Base-by-base conservation (phyloP, 2,888 invertebrate genomes). In the Theristus sp. region DNA sequence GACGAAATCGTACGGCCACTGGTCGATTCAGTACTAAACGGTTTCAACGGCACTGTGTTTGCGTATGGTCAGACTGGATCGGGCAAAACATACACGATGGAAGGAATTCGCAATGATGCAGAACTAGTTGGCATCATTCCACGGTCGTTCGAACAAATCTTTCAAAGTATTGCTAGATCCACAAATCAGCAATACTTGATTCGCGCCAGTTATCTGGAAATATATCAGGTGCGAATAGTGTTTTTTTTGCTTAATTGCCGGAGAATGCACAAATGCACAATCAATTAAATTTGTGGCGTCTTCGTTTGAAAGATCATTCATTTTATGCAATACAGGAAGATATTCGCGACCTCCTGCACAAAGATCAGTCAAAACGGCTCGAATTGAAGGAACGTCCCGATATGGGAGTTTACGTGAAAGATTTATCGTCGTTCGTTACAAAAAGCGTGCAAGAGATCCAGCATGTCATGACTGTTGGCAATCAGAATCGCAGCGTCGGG, bases 51-150 rank as follows among this genome's bases (percentile, higher is more conserved):
- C 22, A 98, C 96, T 68, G 93, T 98, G 67, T 96, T 98, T 80
- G 98, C 96, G 1, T 98, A 98, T 76, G 98, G 96, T 0, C 98
- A 98, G 79, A 98, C 98, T 0, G 96, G 96, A 64, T 94, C 96
- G 0, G 96, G 94, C 59, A 83, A 83, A 73, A 83, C 83, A 10
- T 82, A 77, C 68, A 83, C 83, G 13, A 83, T 83, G 83, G 82
- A 83, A 75, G 83, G 82, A 76, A 63, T 54, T 62, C 77, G 82
- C 60, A 80, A 79, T 52, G 81, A 83, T 66, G 77, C 80, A n/a
- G 83, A 84, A n/a, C 69, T 80, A 54, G 81, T 84, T 71, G 94
- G 94, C 60, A 84, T 94, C 65, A 91, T 96, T 69, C 94, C 94
- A 2, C 84, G 91, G 65, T 88, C 94, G 60, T 98, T 99, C 79